Conservation (phyloP, 2,113 vertebrate species). For the Chaetura pelagica region DNA sequence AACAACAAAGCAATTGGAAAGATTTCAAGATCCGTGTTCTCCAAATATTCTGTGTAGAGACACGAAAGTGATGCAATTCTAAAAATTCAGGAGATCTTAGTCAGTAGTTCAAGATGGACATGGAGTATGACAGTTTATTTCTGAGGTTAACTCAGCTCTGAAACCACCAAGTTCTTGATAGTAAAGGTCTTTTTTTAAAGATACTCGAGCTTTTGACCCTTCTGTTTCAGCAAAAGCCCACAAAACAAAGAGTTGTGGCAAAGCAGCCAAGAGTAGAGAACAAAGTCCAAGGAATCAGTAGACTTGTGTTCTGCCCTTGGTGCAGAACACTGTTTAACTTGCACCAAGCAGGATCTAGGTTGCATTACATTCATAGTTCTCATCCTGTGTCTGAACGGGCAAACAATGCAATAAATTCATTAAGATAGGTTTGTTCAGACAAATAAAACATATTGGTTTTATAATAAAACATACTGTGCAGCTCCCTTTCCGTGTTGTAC, state of each 20-base stretch:
- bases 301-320: not conserved
- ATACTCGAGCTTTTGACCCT: not conserved
- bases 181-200: not conserved
- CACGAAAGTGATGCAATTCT: not conserved
- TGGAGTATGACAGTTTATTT: not conserved
- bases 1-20: not conserved
- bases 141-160: not conserved
- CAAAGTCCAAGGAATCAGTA: not conserved
- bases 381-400: constrained; percentile 40
- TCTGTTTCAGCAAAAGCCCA: not conserved
- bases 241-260: not conserved
- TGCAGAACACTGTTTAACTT: not conserved
- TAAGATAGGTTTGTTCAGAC: constrained; percentile 1
- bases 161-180: not conserved
- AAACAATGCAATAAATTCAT: constrained; percentile 48
- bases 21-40: not conserved
- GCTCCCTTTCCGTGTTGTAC: not conserved
- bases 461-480: no score
- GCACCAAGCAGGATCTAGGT: constrained; percentile 9
- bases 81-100: not conserved
- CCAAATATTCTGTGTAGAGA: not conserved
- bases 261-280: not conserved
- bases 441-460: not conserved
- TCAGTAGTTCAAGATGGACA: not conserved
- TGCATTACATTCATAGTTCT: not conserved